A percentile compares a stretch with the other conserved stretches of the same genome.
Conservation (phyloP, 2,113 vertebrate genomes). For the Merops nubicus region DNA sequence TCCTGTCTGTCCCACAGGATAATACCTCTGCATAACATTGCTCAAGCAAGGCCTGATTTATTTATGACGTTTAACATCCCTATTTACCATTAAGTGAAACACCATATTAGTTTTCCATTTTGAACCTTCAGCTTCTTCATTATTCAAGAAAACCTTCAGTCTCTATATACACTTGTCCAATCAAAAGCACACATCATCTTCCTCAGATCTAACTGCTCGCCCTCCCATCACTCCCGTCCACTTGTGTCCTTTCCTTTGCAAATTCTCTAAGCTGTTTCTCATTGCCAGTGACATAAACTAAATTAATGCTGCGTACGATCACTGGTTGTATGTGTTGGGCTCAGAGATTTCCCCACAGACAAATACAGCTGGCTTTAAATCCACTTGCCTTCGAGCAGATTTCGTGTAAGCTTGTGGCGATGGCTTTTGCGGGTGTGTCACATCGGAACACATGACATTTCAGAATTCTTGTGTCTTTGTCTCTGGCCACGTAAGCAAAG, state of each 20-base stretch:
- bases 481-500: slow-evolving; percentile 96
- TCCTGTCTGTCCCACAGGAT: background rate
- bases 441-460: slow-evolving; percentile 99
- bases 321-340: background rate
- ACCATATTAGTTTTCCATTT: background rate
- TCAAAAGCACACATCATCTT: background rate
- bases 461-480: slow-evolving; percentile 95
- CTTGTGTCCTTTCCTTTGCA: accelerated
- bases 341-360: background rate
- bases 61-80: background rate
- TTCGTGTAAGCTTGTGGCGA: slow-evolving; percentile 96
- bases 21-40: background rate
- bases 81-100: background rate
- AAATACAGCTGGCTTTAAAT: background rate
- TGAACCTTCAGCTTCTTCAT: background rate
- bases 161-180: background rate
- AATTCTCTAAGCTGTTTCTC: accelerated
- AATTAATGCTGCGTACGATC: background rate
- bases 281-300: background rate
- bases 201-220: background rate
- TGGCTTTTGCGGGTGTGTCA: slow-evolving; percentile 99
- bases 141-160: background rate
- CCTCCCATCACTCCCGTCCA: background rate
- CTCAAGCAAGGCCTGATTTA: background rate
- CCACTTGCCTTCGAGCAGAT: slow-evolving; percentile 95